These are phyloP conservation scores for Conus betulinus DNA, from an alignment of 1,140 invertebrate genomes.

Conservation along the genomic window DNA sequence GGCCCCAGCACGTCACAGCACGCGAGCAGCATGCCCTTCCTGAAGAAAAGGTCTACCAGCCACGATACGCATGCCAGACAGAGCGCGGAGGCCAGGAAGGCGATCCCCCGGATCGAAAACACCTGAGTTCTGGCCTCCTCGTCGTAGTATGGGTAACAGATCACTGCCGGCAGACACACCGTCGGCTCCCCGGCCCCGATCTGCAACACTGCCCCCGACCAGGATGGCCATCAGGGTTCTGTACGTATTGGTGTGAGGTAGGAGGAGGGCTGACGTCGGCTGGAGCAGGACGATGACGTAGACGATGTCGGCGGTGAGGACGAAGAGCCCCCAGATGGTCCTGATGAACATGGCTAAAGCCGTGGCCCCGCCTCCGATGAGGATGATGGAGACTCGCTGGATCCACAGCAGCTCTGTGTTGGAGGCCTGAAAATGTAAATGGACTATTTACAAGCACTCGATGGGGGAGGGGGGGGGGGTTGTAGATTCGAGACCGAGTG, in stretches of 20 bases:
- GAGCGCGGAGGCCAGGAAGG: conserved; percentile 58
- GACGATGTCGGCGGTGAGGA: conserved; percentile 69
- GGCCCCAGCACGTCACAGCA: not conserved
- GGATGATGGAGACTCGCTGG: conserved; percentile 59
- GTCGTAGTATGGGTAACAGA: conserved; percentile 66
- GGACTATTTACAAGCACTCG: too few species aligned
- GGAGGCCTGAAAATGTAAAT: conserved; percentile 61
- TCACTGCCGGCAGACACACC: too few species aligned
- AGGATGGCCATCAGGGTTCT: conserved; percentile 60
- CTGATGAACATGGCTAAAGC: conserved; percentile 60
- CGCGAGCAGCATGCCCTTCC: not conserved
- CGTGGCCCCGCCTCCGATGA: conserved; percentile 59
- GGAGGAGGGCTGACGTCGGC: conserved; percentile 63
- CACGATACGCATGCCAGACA: conserved; percentile 41
- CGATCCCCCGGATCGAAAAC: conserved; percentile 69
- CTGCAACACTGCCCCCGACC: too few species aligned
- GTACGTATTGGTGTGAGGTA: conserved; percentile 59
- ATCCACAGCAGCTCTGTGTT: conserved; percentile 61
- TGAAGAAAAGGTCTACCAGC: not conserved
- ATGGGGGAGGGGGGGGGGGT: too few species aligned
- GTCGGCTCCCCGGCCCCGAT: too few species aligned
- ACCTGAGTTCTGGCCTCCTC: conserved; percentile 50
- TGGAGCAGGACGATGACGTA: conserved; percentile 70
- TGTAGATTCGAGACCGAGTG: too few species aligned
- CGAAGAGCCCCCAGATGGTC: conserved; percentile 68